Base-by-base conservation (phyloP, 1,140 invertebrate genomes). In the Drosophila leontia region DNA sequence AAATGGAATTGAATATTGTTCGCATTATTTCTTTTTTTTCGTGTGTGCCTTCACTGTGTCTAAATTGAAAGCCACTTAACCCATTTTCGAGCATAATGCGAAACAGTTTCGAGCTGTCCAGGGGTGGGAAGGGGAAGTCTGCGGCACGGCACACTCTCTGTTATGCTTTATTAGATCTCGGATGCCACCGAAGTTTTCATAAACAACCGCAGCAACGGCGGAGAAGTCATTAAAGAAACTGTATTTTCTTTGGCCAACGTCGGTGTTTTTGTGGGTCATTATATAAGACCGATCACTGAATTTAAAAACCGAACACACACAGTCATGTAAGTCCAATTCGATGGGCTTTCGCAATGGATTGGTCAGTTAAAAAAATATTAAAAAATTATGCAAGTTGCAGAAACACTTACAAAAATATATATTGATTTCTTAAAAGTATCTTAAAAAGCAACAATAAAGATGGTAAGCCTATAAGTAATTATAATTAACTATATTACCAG, bases 41-140 rank as follows among this genome's bases (percentile, higher is more conserved):
- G 34, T 55, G 53, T 39, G 42, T 56, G 41, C 48, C 48, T 15
- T 70, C 51, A n/a, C 13, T 42, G 34, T 80, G 42, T 87, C 65
- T 65, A 80, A 80, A 84, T 90, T 84, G 74, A 90, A 90, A 88
- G 82, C 74, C 85, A 88, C 84, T 88, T 88, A 88, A 90, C 84
- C 84, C 78, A 88, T 85, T 88, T 55, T 88, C 51, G 60, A 71
- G 78, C 80, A 88, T 87, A 87, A 84, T 87, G 83, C 84, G 74
- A 84, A 87, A 84, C 74, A 87, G 71, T 84, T 57, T 64, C 53
- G 63, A 63, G 55, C 72, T 53, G 67, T 51, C 76, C 65, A 67
- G 60, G 65, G 64, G 53, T n/a, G 55, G 11, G 17, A 41, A 32
- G 42, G 57, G 32, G 29, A 7, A 53, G 39, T 12, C 19, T 50